Evolutionary conservation across 2,113 vertebrate species (phyloP).

Genomic region (Gasterosteus nipponicus): DNA sequence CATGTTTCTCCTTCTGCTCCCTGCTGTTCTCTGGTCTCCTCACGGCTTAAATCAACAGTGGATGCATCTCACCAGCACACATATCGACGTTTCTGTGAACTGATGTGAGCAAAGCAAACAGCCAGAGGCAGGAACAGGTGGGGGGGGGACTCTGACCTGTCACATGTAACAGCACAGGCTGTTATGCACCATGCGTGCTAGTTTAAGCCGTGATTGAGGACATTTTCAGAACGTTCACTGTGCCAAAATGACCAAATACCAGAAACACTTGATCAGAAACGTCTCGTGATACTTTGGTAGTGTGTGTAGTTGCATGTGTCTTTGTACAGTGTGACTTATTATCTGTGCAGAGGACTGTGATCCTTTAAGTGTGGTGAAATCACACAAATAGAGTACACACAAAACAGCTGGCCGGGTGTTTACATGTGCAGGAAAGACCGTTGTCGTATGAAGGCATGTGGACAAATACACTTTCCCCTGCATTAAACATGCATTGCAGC

Average conservation of each 20-base stretch:
- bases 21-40: not conserved
- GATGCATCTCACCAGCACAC: not conserved
- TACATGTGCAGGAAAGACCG: not conserved
- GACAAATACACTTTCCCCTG: not conserved
- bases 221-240: not conserved
- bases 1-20: not conserved
- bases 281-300: not conserved
- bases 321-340: not conserved
- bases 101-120: slow-evolving; percentile 48
- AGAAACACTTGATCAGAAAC: not conserved
- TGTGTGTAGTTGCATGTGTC: not conserved
- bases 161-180: not conserved
- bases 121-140: too few relatives aligned
- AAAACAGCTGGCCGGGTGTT: not conserved
- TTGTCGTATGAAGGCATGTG: not conserved
- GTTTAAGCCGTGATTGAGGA: not conserved
- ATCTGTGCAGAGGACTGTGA: not conserved
- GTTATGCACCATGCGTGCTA: not conserved
- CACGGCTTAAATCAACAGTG: not conserved
- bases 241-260: not conserved
- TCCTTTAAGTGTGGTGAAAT: not conserved
- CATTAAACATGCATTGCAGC: not conserved
- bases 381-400: not conserved
- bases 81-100: not conserved
- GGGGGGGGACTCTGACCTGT: slow-evolving; percentile 50